phyloP scores from a whole-genome alignment of 2,113 vertebrate species.

The Setophaga petechia region DNA sequence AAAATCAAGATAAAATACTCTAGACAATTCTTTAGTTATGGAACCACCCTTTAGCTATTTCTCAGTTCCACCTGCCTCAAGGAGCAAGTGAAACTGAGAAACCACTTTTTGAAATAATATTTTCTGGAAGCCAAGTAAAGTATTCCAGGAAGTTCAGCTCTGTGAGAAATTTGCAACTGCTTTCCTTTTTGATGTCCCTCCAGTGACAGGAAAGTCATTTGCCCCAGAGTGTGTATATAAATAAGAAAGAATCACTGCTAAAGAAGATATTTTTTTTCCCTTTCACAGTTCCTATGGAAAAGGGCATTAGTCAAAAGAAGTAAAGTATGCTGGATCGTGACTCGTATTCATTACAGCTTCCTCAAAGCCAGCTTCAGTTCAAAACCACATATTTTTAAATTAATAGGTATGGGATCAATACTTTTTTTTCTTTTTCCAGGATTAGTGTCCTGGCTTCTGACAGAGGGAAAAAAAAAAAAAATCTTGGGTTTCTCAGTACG shows the following conservation, averaged over 20 bases:
- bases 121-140: slow-evolving; percentile 42
- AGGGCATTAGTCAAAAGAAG: slow-evolving; percentile 13
- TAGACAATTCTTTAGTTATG: slow-evolving; percentile 4
- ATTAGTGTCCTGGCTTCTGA: slow-evolving; percentile 6
- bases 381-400: slow-evolving; percentile 38
- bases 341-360: neutral
- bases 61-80: slow-evolving; percentile 34
- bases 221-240: slow-evolving; percentile 33
- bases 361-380: slow-evolving; percentile 19
- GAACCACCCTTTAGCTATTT: slow-evolving; percentile 12
- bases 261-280: neutral
- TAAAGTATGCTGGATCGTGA: neutral
- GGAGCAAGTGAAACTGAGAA: slow-evolving; percentile 3
- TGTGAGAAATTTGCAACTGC: slow-evolving; percentile 17
- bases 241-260: slow-evolving; percentile 12
- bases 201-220: slow-evolving; percentile 40
- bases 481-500: neutral
- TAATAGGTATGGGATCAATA: slow-evolving; percentile 25
- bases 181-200: slow-evolving; percentile 51
- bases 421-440: neutral
- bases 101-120: neutral
- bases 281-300: slow-evolving; percentile 19
- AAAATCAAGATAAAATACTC: slow-evolving; percentile 42
- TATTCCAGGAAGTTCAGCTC: slow-evolving; percentile 39
- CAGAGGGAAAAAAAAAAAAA: neutral